A percentile compares a stretch with the other conserved stretches of the same genome.
These are phyloP conservation scores for Protomyctophum bolini DNA, from an alignment of 2,113 vertebrate genomes.

Conservation along the genomic window DNA sequence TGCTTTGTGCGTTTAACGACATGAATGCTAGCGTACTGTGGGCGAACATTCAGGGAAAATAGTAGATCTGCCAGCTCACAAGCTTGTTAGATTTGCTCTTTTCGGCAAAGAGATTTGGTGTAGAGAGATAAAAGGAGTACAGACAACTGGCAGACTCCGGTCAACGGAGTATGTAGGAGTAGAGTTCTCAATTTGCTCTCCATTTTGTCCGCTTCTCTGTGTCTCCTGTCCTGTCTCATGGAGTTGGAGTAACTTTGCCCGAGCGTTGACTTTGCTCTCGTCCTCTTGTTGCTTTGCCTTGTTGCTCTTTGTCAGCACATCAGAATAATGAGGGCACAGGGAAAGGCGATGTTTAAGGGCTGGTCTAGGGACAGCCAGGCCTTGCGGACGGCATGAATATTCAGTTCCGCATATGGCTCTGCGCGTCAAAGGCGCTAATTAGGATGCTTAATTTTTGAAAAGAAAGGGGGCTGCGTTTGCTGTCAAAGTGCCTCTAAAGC, in stretches of 20 bases:
- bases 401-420: conserved; percentile 69
- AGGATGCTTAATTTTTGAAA: conserved; percentile 55
- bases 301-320: conserved; percentile 68
- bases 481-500: conserved; percentile 59
- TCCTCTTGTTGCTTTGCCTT: conserved; percentile 59
- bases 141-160: too few relatives aligned
- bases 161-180: too few relatives aligned
- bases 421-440: conserved; percentile 66
- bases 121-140: too few relatives aligned
- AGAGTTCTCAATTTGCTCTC: not conserved
- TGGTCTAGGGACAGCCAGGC: conserved; percentile 42
- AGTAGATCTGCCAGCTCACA: too few relatives aligned
- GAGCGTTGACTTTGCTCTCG: conserved; percentile 66
- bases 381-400: conserved; percentile 69
- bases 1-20: too few relatives aligned
- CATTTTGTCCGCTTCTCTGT: not conserved
- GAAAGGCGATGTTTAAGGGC: conserved; percentile 41
- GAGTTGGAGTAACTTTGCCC: conserved; percentile 49
- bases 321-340: conserved; percentile 72
- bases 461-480: conserved; percentile 45
- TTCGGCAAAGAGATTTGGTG: too few relatives aligned
- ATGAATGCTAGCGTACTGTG: too few relatives aligned
- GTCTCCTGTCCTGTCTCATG: not conserved
- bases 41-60: too few relatives aligned
- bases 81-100: too few relatives aligned